Evolutionary conservation across 2,888 invertebrate genomes (phyloP).

Genomic region (Lobophora halterata): DNA sequence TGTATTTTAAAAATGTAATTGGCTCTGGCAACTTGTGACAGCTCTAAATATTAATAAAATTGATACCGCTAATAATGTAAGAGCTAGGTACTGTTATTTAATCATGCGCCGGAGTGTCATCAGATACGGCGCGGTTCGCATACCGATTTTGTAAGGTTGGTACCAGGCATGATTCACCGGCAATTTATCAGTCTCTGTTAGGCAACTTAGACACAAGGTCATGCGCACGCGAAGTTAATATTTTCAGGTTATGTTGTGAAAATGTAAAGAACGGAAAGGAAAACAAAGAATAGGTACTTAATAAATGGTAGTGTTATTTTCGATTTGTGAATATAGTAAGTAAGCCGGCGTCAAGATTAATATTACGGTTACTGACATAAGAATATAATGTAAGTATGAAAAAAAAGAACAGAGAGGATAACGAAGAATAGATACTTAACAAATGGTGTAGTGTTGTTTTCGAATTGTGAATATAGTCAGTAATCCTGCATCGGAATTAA

Average conservation of each 20-base stretch:
- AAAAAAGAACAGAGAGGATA: no score
- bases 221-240: not conserved
- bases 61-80: slow-evolving; percentile 1
- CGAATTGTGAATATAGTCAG: no score
- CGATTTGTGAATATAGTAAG: no score
- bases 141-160: slow-evolving; percentile 13
- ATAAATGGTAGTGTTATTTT: no score
- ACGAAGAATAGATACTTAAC: no score
- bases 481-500: no score
- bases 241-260: slow-evolving; percentile 8
- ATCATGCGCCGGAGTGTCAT: slow-evolving; percentile 1
- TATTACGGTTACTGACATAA: no score
- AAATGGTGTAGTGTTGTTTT: no score
- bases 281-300: no score
- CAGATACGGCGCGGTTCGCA: slow-evolving; percentile 8
- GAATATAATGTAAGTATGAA: no score
- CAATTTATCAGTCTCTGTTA: not conserved
- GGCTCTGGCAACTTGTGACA: not conserved
- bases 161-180: slow-evolving; percentile 13
- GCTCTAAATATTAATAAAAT: not conserved
- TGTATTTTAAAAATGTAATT: not conserved
- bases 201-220: slow-evolving; percentile 2
- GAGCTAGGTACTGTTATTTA: not conserved
- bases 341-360: no score
- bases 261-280: not conserved